A percentile compares a stretch with the other conserved stretches of the same genome.
Evolutionary conservation across 2,113 vertebrate species (phyloP).

Genomic region (Siniperca chuatsi): DNA sequence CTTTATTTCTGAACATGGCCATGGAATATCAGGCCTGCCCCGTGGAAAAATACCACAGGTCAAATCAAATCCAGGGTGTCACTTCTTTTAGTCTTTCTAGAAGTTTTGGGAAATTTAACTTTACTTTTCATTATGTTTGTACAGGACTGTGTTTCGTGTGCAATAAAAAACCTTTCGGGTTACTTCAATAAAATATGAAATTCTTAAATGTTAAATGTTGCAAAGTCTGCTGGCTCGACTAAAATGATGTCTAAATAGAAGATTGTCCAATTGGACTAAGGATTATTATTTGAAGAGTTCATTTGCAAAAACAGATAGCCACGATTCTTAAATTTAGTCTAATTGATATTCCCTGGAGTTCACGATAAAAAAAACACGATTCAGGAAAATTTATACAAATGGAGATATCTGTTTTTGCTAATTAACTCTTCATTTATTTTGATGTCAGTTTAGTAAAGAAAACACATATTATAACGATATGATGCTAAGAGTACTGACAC

Average conservation of each 20-base stretch:
- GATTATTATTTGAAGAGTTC: not conserved
- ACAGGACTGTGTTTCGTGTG: slow-evolving; percentile 74
- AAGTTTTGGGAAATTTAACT: slow-evolving; percentile 61
- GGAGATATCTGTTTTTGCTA: too few relatives aligned
- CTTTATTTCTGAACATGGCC: slow-evolving; percentile 76
- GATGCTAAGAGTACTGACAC: too few relatives aligned
- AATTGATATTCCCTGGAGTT: too few relatives aligned
- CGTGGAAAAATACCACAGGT: slow-evolving; percentile 72
- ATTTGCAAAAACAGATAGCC: too few relatives aligned
- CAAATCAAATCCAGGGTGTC: slow-evolving; percentile 69
- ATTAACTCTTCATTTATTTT: too few relatives aligned
- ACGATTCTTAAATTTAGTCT: too few relatives aligned
- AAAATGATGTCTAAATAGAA: slow-evolving; percentile 43
- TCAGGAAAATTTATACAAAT: too few relatives aligned
- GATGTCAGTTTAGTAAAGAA: too few relatives aligned
- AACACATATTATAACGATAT: too few relatives aligned
- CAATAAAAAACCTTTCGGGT: slow-evolving; percentile 75
- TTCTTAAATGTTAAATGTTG: slow-evolving; percentile 56
- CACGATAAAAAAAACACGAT: too few relatives aligned
- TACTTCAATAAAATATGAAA: slow-evolving; percentile 72
- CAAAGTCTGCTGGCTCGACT: slow-evolving; percentile 54
- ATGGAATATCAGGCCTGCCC: slow-evolving; percentile 58
- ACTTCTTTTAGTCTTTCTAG: slow-evolving; percentile 31
- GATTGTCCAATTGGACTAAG: slow-evolving; percentile 26
- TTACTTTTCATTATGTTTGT: slow-evolving; percentile 73